These are phyloP conservation scores for Oryzias javanicus DNA, from an alignment of 2,113 vertebrate genomes.

Conservation along the genomic window DNA sequence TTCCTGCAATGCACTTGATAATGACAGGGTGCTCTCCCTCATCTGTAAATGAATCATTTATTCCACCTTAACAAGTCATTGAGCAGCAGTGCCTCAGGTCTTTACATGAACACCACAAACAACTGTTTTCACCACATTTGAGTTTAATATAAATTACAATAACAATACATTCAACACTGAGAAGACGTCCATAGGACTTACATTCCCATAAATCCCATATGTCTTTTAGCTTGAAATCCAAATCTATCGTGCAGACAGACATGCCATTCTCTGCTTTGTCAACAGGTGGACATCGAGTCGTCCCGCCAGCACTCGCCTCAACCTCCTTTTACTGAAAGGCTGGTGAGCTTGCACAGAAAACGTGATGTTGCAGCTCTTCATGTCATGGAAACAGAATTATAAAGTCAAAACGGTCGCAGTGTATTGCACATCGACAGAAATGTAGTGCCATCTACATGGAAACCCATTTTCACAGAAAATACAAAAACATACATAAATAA, in stretches of 20 bases:
- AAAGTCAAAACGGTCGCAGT: conserved; percentile 11
- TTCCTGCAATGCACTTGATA: conserved; percentile 37
- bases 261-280: neutral
- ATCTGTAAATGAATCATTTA: conserved; percentile 15
- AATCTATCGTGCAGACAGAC: neutral
- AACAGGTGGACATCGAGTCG: no score
- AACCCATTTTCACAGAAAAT: conserved; percentile 15
- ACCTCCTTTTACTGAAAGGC: neutral
- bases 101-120: neutral
- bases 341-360: no score
- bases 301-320: neutral
- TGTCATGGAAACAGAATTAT: conserved; percentile 14
- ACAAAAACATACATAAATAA: conserved; percentile 59
- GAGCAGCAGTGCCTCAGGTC: neutral
- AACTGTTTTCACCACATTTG: conserved; percentile 12
- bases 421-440: conserved; percentile 55
- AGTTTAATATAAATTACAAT: conserved; percentile 40
- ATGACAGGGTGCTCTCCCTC: conserved; percentile 53
- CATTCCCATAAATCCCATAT: conserved; percentile 11
- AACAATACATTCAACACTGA: conserved; percentile 29
- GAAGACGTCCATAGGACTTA: conserved; percentile 51
- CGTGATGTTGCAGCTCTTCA: neutral
- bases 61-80: neutral
- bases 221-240: no score
- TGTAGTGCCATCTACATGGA: conserved; percentile 61